These are phyloP conservation scores for Cremastinae sp. DNA, from an alignment of 2,888 invertebrate species.

Conservation along the genomic window DNA sequence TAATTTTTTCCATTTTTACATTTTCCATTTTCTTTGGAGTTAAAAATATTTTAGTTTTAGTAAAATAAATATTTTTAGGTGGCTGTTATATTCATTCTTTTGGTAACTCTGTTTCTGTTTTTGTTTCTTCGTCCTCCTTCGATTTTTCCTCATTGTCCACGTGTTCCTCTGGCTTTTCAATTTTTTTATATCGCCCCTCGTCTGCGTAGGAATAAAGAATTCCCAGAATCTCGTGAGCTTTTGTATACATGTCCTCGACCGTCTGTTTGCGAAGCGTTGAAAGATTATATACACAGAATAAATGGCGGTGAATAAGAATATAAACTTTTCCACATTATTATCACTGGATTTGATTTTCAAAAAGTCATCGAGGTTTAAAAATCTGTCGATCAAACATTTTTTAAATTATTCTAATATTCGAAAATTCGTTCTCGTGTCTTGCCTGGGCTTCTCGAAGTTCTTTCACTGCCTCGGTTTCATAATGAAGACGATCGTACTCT, in stretches of 20 bases:
- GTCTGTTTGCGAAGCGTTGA: slow-evolving; percentile 81
- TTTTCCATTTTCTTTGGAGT: no score
- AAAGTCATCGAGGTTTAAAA: no score
- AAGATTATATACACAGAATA: no score
- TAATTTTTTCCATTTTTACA: no score
- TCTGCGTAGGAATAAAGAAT: slow-evolving; percentile 71
- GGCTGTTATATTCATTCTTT: background rate
- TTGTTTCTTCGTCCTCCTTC: slow-evolving; percentile 5
- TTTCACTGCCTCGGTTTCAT: slow-evolving; percentile 84
- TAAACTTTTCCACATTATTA: no score
- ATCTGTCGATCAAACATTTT: no score
- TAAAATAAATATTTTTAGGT: no score
- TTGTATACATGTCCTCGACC: slow-evolving; percentile 85
- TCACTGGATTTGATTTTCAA: no score
- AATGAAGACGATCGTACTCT: slow-evolving; percentile 84
- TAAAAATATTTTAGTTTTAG: no score
- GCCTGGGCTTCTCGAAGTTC: slow-evolving; percentile 84
- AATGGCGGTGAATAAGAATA: no score
- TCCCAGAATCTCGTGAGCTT: slow-evolving; percentile 86
- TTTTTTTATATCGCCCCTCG: slow-evolving; percentile 64
- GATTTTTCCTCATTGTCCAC: background rate
- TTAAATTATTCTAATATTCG: no score
- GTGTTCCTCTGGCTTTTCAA: slow-evolving; percentile 33
- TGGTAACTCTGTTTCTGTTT: background rate
- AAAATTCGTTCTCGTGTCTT: no score